Evolutionary conservation across 2,113 vertebrate genomes (phyloP).

Genomic region (Ceyx melanurus): DNA sequence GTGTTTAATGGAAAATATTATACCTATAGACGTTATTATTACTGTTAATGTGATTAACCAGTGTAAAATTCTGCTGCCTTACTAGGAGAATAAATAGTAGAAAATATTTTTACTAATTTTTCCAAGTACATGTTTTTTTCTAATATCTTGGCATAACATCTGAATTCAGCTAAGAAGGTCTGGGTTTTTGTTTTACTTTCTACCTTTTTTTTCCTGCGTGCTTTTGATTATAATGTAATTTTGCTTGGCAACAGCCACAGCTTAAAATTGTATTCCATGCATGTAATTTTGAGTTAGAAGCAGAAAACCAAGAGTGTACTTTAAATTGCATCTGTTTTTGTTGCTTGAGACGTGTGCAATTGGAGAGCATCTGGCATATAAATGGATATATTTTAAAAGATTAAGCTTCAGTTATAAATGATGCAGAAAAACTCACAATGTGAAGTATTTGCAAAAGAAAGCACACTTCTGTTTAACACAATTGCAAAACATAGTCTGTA

Average conservation of each 20-base stretch:
- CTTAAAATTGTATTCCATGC: not conserved
- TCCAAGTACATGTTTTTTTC: not conserved
- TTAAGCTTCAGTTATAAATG: slow-evolving; percentile 7
- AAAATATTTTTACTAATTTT: not conserved
- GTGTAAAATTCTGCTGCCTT: not conserved
- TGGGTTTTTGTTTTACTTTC: not conserved
- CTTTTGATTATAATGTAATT: not conserved
- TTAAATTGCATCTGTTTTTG: not conserved
- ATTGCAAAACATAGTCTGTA: slow-evolving; percentile 9
- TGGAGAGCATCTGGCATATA: not conserved
- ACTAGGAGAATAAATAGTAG: not conserved
- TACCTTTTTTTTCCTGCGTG: not conserved
- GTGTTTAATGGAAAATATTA: not conserved
- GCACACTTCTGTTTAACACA: not conserved
- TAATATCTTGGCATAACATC: not conserved
- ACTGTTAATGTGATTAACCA: not conserved
- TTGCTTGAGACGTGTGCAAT: not conserved
- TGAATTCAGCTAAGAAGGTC: not conserved
- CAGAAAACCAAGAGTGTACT: not conserved
- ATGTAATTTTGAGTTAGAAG: not conserved
- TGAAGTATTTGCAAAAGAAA: not conserved
- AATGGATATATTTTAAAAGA: slow-evolving; percentile 1
- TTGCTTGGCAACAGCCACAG: not conserved
- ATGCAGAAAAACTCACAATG: not conserved
- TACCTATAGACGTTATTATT: not conserved